A percentile compares a stretch with the other conserved stretches of the same genome.
Conservation (phyloP, 2,113 vertebrate genomes). For the Arizona elegans region DNA sequence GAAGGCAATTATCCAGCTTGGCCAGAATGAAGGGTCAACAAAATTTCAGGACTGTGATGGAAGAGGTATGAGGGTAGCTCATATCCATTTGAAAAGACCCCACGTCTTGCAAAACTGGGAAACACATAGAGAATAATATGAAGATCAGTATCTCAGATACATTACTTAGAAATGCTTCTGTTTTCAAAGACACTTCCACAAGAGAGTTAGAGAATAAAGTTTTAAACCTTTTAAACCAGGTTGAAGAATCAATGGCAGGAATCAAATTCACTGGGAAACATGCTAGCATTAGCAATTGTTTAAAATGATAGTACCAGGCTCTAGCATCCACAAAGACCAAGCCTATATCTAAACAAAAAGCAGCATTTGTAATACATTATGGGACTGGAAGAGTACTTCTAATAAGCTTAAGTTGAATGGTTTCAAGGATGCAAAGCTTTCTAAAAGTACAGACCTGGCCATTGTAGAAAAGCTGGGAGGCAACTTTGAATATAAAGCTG, state of each 20-base stretch:
- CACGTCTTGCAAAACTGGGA: background rate
- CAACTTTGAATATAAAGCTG: background rate
- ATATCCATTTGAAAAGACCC: background rate
- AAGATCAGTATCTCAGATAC: background rate
- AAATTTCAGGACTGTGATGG: background rate
- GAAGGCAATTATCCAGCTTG: background rate
- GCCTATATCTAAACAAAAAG: background rate
- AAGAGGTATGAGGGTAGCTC: background rate
- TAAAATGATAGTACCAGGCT: background rate
- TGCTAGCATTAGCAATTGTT: background rate
- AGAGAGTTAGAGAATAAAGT: background rate
- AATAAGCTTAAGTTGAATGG: background rate
- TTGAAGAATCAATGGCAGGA: background rate
- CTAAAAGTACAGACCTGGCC: background rate
- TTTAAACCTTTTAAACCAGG: background rate
- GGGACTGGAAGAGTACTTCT: background rate
- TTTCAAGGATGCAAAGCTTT: background rate
- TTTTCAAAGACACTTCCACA: background rate
- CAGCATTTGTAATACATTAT: background rate
- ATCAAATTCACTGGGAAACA: background rate
- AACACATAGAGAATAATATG: background rate
- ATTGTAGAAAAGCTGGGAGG: background rate
- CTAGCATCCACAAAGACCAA: background rate
- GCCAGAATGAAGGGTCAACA: background rate
- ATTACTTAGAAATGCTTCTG: background rate